Conservation (phyloP, 2,797 vertebrate species). For the Pseudomugil tenellus region DNA sequence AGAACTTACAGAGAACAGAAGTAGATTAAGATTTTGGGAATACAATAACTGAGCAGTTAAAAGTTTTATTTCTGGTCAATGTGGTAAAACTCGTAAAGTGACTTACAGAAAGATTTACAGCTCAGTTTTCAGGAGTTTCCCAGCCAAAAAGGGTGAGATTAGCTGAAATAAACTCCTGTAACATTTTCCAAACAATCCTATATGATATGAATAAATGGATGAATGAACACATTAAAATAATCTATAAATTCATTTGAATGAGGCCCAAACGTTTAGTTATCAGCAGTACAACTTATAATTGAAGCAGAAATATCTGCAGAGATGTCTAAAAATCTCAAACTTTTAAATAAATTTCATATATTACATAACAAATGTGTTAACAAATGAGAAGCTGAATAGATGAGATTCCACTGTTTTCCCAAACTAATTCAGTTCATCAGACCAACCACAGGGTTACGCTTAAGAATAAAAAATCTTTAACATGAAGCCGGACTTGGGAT, state of each 20-base stretch:
- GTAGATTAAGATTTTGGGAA: not conserved
- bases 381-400: not conserved
- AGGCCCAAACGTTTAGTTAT: not conserved
- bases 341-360: not conserved
- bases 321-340: not conserved
- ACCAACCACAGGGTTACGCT: slow-evolving; percentile 18
- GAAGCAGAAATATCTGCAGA: not conserved
- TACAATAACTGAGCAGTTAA: not conserved
- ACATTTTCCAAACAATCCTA: not conserved
- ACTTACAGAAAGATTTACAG: not conserved
- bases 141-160: not conserved
- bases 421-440: not conserved
- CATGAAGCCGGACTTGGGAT: not conserved
- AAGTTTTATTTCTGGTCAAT: no score
- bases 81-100: not conserved
- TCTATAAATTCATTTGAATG: not conserved
- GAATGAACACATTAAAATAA: not conserved
- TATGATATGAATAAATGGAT: not conserved
- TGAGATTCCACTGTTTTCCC: not conserved
- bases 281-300: not conserved
- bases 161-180: not conserved
- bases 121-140: not conserved
- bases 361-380: not conserved
- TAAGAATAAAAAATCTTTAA: not conserved
- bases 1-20: not conserved